phyloP scores from a whole-genome alignment of 2,888 invertebrate species.

The Idaea straminata region DNA sequence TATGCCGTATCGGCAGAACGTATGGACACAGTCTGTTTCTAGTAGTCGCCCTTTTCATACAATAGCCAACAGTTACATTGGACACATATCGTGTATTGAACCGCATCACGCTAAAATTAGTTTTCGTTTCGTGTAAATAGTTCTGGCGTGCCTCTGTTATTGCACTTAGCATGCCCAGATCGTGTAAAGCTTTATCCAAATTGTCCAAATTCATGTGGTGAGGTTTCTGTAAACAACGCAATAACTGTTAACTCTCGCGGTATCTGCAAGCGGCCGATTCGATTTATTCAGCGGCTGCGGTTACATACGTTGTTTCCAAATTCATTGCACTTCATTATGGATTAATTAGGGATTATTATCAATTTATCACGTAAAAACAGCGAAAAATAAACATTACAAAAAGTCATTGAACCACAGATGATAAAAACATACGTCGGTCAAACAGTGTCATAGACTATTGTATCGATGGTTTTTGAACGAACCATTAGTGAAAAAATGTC shows the following conservation, averaged over 20 bases:
- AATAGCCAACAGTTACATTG: conserved; percentile 82
- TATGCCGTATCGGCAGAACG: conserved; percentile 76
- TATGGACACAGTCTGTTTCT: conserved; percentile 82
- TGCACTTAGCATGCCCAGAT: conserved; percentile 81
- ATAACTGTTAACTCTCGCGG: conserved; percentile 35
- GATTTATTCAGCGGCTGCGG: conserved; percentile 16
- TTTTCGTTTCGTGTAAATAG: conserved; percentile 76
- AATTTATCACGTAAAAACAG: conserved; percentile 54
- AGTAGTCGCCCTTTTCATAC: conserved; percentile 75
- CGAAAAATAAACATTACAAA: conserved; percentile 77
- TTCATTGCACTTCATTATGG: conserved; percentile 70
- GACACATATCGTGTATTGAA: conserved; percentile 82
- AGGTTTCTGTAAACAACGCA: conserved; percentile 68
- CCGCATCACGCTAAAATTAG: conserved; percentile 73
- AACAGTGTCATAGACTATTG: neutral
- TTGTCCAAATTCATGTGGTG: conserved; percentile 75
- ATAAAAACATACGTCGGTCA: conserved; percentile 21
- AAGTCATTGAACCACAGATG: conserved; percentile 60
- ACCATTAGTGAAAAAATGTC: neutral
- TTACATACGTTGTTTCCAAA: conserved; percentile 59
- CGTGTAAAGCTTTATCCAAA: conserved; percentile 81
- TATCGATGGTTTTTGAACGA: neutral
- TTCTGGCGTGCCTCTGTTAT: conserved; percentile 80
- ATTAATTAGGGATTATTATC: conserved; percentile 29
- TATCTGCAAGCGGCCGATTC: conserved; percentile 15